Base-by-base conservation (phyloP, 2,797 vertebrate genomes). In the Myotis vivesi region DNA sequence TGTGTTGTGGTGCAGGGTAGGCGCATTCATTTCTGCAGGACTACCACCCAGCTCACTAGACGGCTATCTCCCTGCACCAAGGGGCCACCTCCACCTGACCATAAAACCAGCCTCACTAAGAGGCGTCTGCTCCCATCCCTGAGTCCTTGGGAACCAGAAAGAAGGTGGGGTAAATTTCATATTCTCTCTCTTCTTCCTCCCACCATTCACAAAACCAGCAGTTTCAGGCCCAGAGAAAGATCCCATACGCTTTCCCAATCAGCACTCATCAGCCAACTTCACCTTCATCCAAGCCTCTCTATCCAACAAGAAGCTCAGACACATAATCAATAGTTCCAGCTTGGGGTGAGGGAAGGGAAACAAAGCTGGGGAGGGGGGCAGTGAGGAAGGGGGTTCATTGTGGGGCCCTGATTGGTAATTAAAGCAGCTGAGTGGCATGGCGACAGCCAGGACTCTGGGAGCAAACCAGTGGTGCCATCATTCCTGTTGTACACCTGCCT, bases 241-340 rank as follows among this genome's bases (percentile, higher is more conserved):
- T 23, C 44, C 80, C 69, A 11, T 23, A 7, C 4, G 6, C 38
- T 82, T 66, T 86, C 76, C 71, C 16, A 66, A 3, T 17, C 3
- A 20, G 49, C 16, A 22, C 6, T 20, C 20, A 16, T 11, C 41
- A n/a, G 55, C 57, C 75, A 85, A 33, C 46, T 82, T 89, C 72
- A 79, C 55, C 72, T 89, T 89, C 8, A 1, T 55, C 33, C 49
- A 80, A 84, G 53, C n/a, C 22, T 83, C 59, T 86, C 85, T 75
- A 71, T 36, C 15, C 19, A 23, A 36, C 72, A 89, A 81, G 51
- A 57, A n/a, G 66, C 36, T 38, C 8, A 44, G 71, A 87, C 76
- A n/a, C 36, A 33, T 94, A 89, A 86, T 73, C 76, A 80, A 80
- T 59, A 89, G 23, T 57, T 72, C 19, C 16, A 49, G 25, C 41